These are phyloP conservation scores for Esox niger DNA, from an alignment of 2,113 vertebrate genomes.

Conservation along the genomic window DNA sequence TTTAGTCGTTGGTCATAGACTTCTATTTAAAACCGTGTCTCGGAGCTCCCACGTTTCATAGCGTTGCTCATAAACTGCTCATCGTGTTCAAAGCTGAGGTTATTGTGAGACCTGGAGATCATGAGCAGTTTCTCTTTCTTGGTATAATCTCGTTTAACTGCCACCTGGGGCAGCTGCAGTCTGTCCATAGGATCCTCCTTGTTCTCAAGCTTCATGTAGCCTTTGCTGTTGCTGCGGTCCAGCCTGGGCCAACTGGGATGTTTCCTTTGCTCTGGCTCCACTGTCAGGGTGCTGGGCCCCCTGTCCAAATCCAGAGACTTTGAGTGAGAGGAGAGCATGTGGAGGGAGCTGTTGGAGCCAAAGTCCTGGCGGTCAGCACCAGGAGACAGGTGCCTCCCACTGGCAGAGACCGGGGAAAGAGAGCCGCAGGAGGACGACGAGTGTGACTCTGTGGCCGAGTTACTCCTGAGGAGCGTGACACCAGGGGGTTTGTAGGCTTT, in stretches of 20 bases:
- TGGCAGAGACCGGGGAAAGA: conserved; percentile 72
- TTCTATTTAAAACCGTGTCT: conserved; percentile 86
- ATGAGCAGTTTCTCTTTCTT: conserved; percentile 97
- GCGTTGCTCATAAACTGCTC: conserved; percentile 87
- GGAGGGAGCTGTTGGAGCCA: conserved; percentile 91
- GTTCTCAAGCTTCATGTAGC: conserved; percentile 91
- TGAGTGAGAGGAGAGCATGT: conserved; percentile 89
- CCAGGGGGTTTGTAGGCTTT: conserved; percentile 76
- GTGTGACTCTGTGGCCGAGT: conserved; percentile 76
- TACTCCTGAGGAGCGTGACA: conserved; percentile 75
- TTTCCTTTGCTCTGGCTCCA: conserved; percentile 89
- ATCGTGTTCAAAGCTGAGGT: conserved; percentile 95
- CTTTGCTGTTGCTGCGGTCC: conserved; percentile 94
- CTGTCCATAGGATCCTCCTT: conserved; percentile 91
- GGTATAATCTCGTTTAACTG: conserved; percentile 84
- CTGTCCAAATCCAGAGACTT: conserved; percentile 95
- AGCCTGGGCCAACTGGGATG: conserved; percentile 96
- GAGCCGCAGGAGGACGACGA: conserved; percentile 65
- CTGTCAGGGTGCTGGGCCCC: conserved; percentile 79
- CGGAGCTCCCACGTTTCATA: conserved; percentile 90
- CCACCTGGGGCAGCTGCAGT: conserved; percentile 70
- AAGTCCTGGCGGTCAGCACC: conserved; percentile 88
- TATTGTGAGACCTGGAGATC: conserved; percentile 98
- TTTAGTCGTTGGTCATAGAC: too few relatives aligned
- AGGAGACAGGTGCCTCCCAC: conserved; percentile 87